Conservation (phyloP, 1,140 invertebrate species). For the Ladona fulva region DNA sequence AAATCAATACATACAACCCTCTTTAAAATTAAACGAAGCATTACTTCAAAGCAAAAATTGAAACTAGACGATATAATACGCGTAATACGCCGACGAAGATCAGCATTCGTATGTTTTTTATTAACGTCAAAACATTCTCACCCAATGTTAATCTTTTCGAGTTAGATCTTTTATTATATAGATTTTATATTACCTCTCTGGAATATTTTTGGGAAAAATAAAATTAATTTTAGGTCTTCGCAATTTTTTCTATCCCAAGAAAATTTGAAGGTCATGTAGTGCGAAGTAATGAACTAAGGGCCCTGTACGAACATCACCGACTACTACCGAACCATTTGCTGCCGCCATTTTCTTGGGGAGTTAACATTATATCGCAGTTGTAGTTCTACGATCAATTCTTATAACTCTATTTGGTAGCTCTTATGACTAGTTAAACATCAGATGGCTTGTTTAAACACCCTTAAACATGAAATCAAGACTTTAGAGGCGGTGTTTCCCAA, state of each 20-base stretch:
- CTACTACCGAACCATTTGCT: conserved; percentile 26
- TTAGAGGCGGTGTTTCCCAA: conserved; percentile 91
- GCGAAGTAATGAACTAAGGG: neutral
- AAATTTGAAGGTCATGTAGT: neutral
- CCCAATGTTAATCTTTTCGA: too few species aligned
- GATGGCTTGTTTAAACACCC: conserved; percentile 96
- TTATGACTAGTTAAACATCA: conserved; percentile 32
- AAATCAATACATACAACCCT: too few species aligned
- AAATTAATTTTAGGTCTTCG: too few species aligned
- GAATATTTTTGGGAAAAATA: too few species aligned
- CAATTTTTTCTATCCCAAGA: too few species aligned
- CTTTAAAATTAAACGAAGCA: too few species aligned
- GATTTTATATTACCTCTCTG: too few species aligned
- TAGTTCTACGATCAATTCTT: conserved; percentile 22
- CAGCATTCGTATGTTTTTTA: neutral
- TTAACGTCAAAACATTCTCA: too few species aligned
- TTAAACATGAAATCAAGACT: conserved; percentile 96
- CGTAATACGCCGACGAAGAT: neutral
- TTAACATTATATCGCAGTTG: conserved; percentile 28
- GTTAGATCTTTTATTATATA: too few species aligned
- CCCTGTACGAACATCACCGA: conserved; percentile 19
- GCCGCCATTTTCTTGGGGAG: conserved; percentile 35
- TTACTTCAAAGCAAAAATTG: too few species aligned
- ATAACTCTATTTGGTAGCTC: neutral
- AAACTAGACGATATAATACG: too few species aligned